Conservation (phyloP, 1,140 invertebrate genomes). For the Sitophilus oryzae region DNA sequence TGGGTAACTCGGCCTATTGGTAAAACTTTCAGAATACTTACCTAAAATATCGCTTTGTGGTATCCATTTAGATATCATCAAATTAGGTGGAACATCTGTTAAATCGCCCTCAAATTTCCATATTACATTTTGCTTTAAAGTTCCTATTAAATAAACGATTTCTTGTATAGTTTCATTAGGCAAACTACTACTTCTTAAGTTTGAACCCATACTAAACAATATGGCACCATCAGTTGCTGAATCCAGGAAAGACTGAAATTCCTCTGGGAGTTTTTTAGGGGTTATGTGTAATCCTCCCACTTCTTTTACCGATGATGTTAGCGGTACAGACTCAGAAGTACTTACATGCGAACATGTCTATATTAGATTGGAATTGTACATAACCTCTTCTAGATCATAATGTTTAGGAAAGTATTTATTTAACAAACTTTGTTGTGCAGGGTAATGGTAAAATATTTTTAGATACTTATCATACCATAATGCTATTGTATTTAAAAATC, state of each 20-base stretch:
- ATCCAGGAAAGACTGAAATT: constrained; percentile 44
- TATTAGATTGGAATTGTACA: constrained; percentile 28
- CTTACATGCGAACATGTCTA: constrained; percentile 25
- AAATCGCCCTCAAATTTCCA: constrained; percentile 56
- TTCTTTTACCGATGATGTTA: constrained; percentile 18
- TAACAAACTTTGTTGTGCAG: constrained; percentile 18
- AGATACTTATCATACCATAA: constrained; percentile 3
- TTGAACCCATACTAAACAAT: constrained; percentile 50
- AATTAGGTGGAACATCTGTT: constrained; percentile 48
- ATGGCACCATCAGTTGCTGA: constrained; percentile 47
- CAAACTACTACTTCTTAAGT: constrained; percentile 46
- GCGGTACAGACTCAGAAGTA: constrained; percentile 15
- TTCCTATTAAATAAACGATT: constrained; percentile 46
- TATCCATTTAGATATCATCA: constrained; percentile 50
- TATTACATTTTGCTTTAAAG: constrained; percentile 50
- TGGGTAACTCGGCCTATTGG: too few relatives aligned
- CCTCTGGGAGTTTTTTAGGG: constrained; percentile 19
- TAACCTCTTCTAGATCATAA: constrained; percentile 17
- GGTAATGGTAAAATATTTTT: constrained; percentile 12
- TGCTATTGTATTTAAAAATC: constrained; percentile 23
- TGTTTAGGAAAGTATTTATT: constrained; percentile 25
- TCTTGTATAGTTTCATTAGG: constrained; percentile 40
- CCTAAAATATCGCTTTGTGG: constrained; percentile 60
- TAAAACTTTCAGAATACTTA: too few relatives aligned
- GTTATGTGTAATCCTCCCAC: constrained; percentile 28